Evolutionary conservation across 1,140 invertebrate genomes (phyloP).

Genomic region (Pogonomyrmex californicus): DNA sequence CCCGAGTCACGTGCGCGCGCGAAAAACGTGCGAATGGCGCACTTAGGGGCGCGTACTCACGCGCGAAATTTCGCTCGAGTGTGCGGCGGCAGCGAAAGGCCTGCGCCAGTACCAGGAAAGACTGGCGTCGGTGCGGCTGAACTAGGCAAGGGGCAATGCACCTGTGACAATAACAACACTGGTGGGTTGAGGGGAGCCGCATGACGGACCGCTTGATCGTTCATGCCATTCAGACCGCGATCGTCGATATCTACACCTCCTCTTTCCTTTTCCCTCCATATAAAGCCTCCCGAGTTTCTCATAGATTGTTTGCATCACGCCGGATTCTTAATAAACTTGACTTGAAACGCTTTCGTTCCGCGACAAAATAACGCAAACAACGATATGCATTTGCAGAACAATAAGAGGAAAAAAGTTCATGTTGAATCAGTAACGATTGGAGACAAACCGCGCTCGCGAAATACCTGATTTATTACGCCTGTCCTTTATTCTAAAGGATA

Average conservation of each 20-base stretch:
- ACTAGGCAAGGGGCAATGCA: conserved; percentile 80
- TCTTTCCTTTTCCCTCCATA: neutral
- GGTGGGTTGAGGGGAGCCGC: neutral
- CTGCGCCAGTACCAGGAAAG: conserved; percentile 15
- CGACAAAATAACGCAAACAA: neutral
- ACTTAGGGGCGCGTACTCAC: conserved; percentile 48
- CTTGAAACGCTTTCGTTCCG: neutral
- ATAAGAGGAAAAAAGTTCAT: neutral
- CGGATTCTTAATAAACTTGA: neutral
- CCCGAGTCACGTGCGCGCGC: conserved; percentile 63
- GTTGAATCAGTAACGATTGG: neutral
- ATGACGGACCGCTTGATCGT: conserved; percentile 43
- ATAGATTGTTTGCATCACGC: conserved; percentile 10
- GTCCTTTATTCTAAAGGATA: no score
- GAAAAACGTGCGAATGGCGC: conserved; percentile 53
- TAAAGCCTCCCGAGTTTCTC: conserved; percentile 45
- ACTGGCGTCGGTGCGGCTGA: conserved; percentile 31
- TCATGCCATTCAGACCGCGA: conserved; percentile 15
- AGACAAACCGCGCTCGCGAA: neutral
- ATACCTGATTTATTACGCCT: no score
- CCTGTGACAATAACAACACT: conserved; percentile 81
- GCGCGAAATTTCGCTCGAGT: conserved; percentile 70
- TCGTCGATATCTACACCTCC: conserved; percentile 54
- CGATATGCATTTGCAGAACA: neutral
- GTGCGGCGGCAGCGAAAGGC: conserved; percentile 39